These are phyloP conservation scores for Carcina quercana DNA, from an alignment of 2,888 invertebrate genomes.

Conservation along the genomic window DNA sequence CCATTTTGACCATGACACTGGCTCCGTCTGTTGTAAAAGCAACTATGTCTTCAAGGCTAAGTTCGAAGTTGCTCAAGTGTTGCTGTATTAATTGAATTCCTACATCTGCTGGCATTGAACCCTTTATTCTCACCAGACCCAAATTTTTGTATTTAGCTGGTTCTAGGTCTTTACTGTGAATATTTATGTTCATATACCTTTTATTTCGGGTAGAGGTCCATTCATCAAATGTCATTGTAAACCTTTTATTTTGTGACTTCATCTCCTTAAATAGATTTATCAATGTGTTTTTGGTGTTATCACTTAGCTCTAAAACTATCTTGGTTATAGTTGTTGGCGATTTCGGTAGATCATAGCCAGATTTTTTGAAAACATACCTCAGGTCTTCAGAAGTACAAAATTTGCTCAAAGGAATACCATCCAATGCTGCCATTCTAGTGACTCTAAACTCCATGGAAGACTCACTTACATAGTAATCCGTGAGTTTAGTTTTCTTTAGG, in stretches of 20 bases:
- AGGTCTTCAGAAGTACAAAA: background rate
- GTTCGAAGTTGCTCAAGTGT: background rate
- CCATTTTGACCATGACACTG: constrained; percentile 10
- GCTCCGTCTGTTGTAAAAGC: constrained; percentile 11
- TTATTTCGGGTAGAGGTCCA: constrained; percentile 8
- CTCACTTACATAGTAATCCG: background rate
- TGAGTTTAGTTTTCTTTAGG: background rate
- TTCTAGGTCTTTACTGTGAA: constrained; percentile 3
- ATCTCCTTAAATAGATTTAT: background rate
- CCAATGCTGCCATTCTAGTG: background rate
- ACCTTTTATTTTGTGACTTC: background rate
- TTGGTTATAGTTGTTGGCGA: constrained; percentile 1
- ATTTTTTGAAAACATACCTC: background rate
- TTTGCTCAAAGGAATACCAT: background rate
- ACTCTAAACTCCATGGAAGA: background rate
- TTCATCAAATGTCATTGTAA: constrained; percentile 2
- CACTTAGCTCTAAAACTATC: constrained; percentile 11
- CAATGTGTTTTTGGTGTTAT: too few relatives aligned
- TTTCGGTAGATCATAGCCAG: background rate
- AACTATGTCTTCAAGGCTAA: constrained; percentile 4
- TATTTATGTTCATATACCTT: constrained; percentile 9
- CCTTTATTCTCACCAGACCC: constrained; percentile 7
- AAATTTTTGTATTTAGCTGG: constrained; percentile 6
- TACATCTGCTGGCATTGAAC: constrained; percentile 7
- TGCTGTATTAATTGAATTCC: background rate